Base-by-base conservation (phyloP, 1,140 invertebrate genomes). In the Heliconius hermathena region DNA sequence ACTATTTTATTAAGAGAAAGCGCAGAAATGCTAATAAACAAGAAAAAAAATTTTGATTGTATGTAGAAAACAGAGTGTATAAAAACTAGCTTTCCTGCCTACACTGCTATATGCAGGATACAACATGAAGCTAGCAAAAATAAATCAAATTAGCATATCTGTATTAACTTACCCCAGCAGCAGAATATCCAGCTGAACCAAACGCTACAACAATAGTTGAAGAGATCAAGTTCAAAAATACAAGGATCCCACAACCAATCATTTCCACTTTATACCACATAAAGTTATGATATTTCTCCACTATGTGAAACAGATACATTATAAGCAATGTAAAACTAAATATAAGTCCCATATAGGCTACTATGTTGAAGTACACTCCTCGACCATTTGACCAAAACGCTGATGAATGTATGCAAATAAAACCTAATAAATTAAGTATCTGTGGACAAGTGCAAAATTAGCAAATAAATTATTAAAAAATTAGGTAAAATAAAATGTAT, bases 181-280 rank as follows among this genome's bases (percentile, higher is more conserved):
- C 96, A 8, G 95, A 95, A 85, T 95, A 96, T 1, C 95, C 95
- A 83, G 95, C 95, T 13, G 93, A 90, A 4, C 95, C 95, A 79
- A 95, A 96, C 36, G 96, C 95, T 16, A 97, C 97, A 8, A 95
- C 96, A 46, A 97, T 95, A n/a, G 96, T 95, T 2, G 97, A 95
- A 2, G 97, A 97, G 78, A 97, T 95, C 41, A 98, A 87, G 83
- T 97, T 97, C 76, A 97, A 96, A n/a, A 97, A 91, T 13, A 96
- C 94, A 95, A 97, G 96, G 5, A 97, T 74, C 0, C 93, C 93
- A 90, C 96, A 97, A 86, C 96, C 98, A 36, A 96, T 94, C 81
- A 98, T 96, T 94, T 98, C 98, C 87, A 98, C 96, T 88, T 97
- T 97, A 54, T 98, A 87, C 98, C 98, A 99, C 4, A 97, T 98